Conservation (phyloP, 2,888 invertebrate species). For the Mesorhabditis spiculigera region DNA sequence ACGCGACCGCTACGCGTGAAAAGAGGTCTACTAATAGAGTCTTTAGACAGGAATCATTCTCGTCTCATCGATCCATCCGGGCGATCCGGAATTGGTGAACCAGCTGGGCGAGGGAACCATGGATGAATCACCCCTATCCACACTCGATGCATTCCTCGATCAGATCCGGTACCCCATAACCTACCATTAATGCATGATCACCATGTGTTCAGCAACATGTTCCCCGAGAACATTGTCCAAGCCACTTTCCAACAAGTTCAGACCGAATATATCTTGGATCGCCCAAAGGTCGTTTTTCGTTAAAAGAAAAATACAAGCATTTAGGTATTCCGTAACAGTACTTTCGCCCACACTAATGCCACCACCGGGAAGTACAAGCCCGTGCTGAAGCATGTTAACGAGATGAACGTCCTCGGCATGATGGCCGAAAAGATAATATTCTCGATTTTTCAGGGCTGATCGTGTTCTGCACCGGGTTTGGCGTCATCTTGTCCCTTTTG, state of each 20-base stretch:
- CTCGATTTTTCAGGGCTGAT: constrained; percentile 72
- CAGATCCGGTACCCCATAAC: constrained; percentile 72
- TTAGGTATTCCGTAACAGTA: constrained; percentile 18
- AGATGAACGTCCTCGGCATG: constrained; percentile 70
- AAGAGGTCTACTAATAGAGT: background rate
- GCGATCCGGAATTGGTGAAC: constrained; percentile 62
- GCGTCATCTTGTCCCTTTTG: constrained; percentile 79
- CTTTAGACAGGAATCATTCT: constrained; percentile 66
- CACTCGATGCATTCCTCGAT: constrained; percentile 80
- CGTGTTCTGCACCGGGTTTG: constrained; percentile 84
- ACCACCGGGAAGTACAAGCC: constrained; percentile 41
- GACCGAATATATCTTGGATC: constrained; percentile 48
- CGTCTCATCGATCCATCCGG: constrained; percentile 69
- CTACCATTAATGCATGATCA: background rate
- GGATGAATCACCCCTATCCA: constrained; percentile 55
- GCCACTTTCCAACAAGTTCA: constrained; percentile 64
- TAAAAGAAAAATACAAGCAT: background rate
- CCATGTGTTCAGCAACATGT: constrained; percentile 72
- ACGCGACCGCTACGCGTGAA: background rate
- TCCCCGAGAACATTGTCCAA: constrained; percentile 85
- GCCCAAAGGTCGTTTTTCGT: constrained; percentile 18
- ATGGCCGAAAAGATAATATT: background rate
- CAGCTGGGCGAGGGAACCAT: constrained; percentile 52
- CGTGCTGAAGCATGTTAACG: constrained; percentile 63
- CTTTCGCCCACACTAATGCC: constrained; percentile 17